Evolutionary conservation across 2,888 invertebrate species (phyloP).

Genomic region (Drosophila mayaguana): DNA sequence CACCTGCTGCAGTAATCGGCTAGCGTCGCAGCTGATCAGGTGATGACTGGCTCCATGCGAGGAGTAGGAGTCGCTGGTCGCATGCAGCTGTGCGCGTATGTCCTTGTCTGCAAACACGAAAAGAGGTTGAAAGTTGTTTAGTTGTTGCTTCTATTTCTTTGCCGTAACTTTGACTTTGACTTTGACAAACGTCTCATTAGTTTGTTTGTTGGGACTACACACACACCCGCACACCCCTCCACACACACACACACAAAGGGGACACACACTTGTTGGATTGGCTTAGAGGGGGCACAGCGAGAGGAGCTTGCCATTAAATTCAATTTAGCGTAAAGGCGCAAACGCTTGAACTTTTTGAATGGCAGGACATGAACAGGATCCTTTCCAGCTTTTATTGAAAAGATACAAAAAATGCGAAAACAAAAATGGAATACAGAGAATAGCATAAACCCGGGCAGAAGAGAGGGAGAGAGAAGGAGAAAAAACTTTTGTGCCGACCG

Average conservation of each 20-base stretch:
- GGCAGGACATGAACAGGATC: constrained; percentile 47
- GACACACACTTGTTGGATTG: constrained; percentile 55
- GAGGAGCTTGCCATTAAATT: constrained; percentile 66
- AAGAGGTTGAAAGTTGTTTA: constrained; percentile 21
- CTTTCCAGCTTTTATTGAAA: constrained; percentile 49
- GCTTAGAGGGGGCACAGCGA: background rate
- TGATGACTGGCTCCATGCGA: constrained; percentile 67
- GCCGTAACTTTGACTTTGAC: constrained; percentile 41
- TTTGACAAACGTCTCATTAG: constrained; percentile 67
- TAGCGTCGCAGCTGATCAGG: constrained; percentile 74
- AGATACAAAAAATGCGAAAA: constrained; percentile 44
- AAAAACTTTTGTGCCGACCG: constrained; percentile 63
- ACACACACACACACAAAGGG: constrained; percentile 18
- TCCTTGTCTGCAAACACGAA: constrained; percentile 82
- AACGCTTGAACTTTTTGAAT: constrained; percentile 65
- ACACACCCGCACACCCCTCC: too few species aligned
- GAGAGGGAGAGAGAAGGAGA: constrained; percentile 2
- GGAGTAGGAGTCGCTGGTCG: constrained; percentile 66
- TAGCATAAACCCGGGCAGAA: background rate
- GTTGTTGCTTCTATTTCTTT: constrained; percentile 16
- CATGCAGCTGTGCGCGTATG: constrained; percentile 83
- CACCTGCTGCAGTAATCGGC: constrained; percentile 58
- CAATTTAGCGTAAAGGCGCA: constrained; percentile 76
- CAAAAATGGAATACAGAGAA: constrained; percentile 16
- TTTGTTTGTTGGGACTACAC: constrained; percentile 39